Evolutionary conservation across 37 sponge, comb jelly and placozoan genomes (phyloP).

Genomic region (Spongilla lacustris): DNA sequence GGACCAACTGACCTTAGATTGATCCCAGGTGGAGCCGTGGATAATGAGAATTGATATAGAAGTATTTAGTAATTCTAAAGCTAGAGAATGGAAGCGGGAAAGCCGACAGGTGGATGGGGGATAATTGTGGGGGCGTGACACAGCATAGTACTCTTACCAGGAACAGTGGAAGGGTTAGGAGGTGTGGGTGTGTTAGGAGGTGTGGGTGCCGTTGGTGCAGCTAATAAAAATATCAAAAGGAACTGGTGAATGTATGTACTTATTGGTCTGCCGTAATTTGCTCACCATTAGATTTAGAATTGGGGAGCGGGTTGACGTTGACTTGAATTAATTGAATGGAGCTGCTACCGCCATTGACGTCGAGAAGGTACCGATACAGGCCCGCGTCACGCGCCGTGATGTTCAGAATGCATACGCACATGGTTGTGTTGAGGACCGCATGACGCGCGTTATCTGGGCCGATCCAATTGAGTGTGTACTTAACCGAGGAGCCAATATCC

Average conservation of each 20-base stretch:
- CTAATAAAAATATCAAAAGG: no score
- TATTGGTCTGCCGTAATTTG: no score
- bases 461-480: not conserved
- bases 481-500: not conserved
- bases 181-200: no score
- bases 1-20: not conserved
- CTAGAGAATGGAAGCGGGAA: not conserved
- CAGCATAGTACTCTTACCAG: no score
- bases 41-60: not conserved
- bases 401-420: not conserved
- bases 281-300: not conserved
- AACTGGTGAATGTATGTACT: no score
- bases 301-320: not conserved
- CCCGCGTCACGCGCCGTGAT: not conserved
- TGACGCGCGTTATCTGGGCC: not conserved
- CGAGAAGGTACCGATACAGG: not conserved
- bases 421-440: not conserved
- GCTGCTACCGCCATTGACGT: not conserved
- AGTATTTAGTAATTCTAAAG: not conserved
- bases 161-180: no score
- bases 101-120: not conserved
- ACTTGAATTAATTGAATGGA: not conserved
- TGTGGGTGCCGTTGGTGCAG: no score
- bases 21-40: not conserved
- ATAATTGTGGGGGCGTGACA: no score